Base-by-base conservation (phyloP, 1,140 invertebrate species). In the Hirudo medicinalis region DNA sequence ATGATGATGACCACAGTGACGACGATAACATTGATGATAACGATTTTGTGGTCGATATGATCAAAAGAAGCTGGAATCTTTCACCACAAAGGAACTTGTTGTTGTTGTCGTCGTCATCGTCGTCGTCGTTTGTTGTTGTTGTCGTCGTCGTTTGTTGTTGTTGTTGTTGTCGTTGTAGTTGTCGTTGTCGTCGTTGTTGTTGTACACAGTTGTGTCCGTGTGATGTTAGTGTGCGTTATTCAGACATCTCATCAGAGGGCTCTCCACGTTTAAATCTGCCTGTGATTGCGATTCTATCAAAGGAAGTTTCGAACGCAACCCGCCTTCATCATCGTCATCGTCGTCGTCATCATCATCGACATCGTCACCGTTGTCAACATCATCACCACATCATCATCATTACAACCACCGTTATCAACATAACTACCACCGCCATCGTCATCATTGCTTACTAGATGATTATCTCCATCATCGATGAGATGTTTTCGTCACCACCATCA, bases 141-240 rank as follows among this genome's bases (percentile, higher is more conserved):
- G 20, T 57, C 9, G 54, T n/a, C 5, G 54, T 36, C 9, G 54
- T n/a, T 25, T 57, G 54, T n/a, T 25, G 54, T 57, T 57, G 54
- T 57, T 57, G 54, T 57, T 57, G 54, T 57, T 57, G 54, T 57
- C 9, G 54, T 57, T 25, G 25, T 57, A 3, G 54, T 57, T 25
- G 54, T 57, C 9, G 54, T 63, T 63, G 57, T 63, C 17, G 57
- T 63, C 17, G 57, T 63, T 63, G 57, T 63, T 63, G 57, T 32
- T 63, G 57, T 27, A 6, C 8, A 8, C 4, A 60, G 9, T 63
- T n/a, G 22, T 63, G 29, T 63, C 5, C 55, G 20, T 60, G 20
- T 15, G 57, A 1, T 63, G 9, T 63, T n/a, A 22, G 3, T 63
- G 57, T 63, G 22, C 15, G 57, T 22, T 13, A 11, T 63, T 63